phyloP scores from a whole-genome alignment of 2,797 vertebrate species.

The Acanthurus tractus region DNA sequence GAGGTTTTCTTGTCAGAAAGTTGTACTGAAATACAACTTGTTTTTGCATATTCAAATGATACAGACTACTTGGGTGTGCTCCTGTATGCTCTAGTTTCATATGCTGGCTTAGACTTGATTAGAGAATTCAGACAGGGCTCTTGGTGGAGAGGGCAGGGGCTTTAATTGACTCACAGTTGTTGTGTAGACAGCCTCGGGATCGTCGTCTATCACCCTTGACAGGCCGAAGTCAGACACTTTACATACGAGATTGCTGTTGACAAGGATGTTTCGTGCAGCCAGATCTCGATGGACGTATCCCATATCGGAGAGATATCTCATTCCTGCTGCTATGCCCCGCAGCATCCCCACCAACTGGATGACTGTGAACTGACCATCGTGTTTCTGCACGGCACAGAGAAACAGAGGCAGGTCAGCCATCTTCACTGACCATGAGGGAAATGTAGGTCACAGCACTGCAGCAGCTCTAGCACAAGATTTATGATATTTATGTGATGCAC shows the following conservation, averaged over 20 bases:
- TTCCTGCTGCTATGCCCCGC: conserved; percentile 96
- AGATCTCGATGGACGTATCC: conserved; percentile 98
- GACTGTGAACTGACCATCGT: conserved; percentile 97
- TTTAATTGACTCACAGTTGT: conserved; percentile 92
- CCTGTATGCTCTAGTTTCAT: conserved; percentile 56
- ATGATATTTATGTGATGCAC: conserved; percentile 62
- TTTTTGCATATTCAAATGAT: conserved; percentile 18
- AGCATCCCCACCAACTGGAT: conserved; percentile 99
- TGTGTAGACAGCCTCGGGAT: conserved; percentile 98
- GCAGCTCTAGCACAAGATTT: conserved; percentile 64
- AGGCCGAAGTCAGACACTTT: conserved; percentile 99
- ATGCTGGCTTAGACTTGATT: conserved; percentile 48
- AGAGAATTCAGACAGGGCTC: conserved; percentile 58
- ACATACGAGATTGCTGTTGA: conserved; percentile 99
- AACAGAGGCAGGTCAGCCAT: conserved; percentile 60
- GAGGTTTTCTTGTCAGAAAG: background rate
- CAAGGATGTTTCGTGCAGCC: conserved; percentile 97
- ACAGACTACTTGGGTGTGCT: conserved; percentile 25
- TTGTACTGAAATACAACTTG: background rate
- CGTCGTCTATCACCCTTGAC: conserved; percentile 98
- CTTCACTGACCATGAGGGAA: conserved; percentile 64
- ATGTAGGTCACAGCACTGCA: conserved; percentile 72
- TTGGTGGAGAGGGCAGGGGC: conserved; percentile 23
- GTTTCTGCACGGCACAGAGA: conserved; percentile 86
- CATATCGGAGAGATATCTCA: conserved; percentile 98